Evolutionary conservation across 2,888 invertebrate species (phyloP), one percentile per base, ranked within the genome.

Genomic region (Lysandra coridon): DNA sequence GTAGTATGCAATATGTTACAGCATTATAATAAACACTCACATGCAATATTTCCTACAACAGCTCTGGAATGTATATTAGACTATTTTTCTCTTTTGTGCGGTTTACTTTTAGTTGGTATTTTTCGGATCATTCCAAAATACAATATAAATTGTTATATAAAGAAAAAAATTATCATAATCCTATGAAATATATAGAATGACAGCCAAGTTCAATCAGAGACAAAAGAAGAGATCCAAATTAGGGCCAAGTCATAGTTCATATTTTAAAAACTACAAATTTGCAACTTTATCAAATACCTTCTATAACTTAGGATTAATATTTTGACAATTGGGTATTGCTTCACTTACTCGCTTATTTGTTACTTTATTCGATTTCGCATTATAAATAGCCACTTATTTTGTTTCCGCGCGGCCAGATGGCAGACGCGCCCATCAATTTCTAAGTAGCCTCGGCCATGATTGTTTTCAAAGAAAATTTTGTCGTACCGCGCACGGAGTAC

Each of bases 371-470:
- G 14, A 33, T 33, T 37, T 33, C 14, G 4, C 69, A 69, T 69
- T 33, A 33, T 69, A 37, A 69, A 69, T 69, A 69, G 69, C 69
- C 69, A 69, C 33, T 69, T 69, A 69, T 69, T 69, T 69, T 69
- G 33, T 69, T 69, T 37, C 17, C 64, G 64, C 4, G 5, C 4
- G 69, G 33, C 14, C 69, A 37, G 69, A 33, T 17, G 69, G 69
- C 14, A 17, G 69, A 17, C 33, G 33, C 33, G 33, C 17, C 5
- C 17, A 69, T 69, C 14, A 37, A 69, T 69, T 5, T 69, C 33
- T 69, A 69, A 69, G 69, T 33, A 69, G 33, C 14, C 14, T 14
- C 69, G 33, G 33, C 33, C 69, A 37, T 69, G 69, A 69, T 69
- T 69, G 69, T 69, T 69, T 69, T 37, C 33, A 37, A 69, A 33